Evolutionary conservation across 2,113 vertebrate species (phyloP).

Genomic region (Erythrocercus mccallii): DNA sequence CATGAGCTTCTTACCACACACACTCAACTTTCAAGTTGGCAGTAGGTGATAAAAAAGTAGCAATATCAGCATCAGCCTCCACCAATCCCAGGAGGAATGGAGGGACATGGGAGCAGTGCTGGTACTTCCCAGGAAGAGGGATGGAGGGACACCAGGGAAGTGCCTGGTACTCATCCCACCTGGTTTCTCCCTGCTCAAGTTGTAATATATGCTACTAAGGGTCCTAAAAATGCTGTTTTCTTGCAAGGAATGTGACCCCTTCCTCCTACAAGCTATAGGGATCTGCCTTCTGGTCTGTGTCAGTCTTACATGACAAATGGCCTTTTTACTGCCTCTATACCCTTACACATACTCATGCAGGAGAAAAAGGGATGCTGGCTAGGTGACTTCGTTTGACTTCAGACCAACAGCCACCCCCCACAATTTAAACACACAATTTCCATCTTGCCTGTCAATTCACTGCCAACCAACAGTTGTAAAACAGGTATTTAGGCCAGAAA

Average conservation of each 20-base stretch:
- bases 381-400: neutral
- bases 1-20: neutral
- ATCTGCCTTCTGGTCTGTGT: neutral
- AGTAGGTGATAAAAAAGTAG: neutral
- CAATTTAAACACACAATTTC: neutral
- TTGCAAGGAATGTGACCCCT: neutral
- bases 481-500: neutral
- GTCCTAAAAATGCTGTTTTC: neutral
- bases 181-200: neutral
- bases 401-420: neutral
- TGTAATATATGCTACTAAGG: neutral
- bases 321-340: neutral
- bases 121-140: neutral
- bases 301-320: accelerated
- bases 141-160: neutral
- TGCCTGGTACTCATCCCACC: neutral
- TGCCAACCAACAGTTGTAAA: neutral
- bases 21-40: neutral
- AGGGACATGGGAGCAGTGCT: neutral
- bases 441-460: neutral
- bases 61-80: accelerated
- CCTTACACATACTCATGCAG: neutral
- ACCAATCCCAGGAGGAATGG: neutral
- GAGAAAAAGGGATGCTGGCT: neutral
- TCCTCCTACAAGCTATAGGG: neutral